Percentiles rank a stretch among this genome's conserved stretches.
Evolutionary conservation across 2,797 vertebrate genomes (phyloP).

Genomic region (Lepus oiostolus): DNA sequence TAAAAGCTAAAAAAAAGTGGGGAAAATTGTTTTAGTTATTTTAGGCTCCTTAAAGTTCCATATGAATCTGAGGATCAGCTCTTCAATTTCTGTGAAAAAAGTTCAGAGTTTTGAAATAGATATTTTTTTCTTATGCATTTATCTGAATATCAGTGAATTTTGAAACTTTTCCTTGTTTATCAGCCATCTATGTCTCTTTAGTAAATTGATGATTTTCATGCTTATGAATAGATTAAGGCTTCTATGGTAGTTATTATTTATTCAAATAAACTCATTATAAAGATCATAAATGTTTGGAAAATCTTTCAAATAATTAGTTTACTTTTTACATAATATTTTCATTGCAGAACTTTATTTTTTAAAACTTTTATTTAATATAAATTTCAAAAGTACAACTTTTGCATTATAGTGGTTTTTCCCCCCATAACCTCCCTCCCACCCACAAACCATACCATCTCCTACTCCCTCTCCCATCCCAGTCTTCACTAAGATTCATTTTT

Average conservation of each 20-base stretch:
- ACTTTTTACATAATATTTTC: not conserved
- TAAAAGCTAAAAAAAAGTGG: too few relatives aligned
- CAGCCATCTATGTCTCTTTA: not conserved
- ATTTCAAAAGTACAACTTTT: too few relatives aligned
- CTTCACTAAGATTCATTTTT: too few relatives aligned
- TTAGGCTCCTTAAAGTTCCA: not conserved
- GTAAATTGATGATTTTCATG: not conserved
- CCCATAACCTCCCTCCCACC: too few relatives aligned
- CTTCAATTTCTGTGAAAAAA: not conserved
- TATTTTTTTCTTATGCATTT: conserved; percentile 23
- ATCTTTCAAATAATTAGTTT: not conserved
- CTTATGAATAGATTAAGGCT: not conserved
- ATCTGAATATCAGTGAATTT: conserved; percentile 15
- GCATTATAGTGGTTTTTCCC: too few relatives aligned
- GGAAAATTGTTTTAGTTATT: not conserved
- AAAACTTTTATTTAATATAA: too few relatives aligned
- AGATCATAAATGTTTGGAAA: not conserved
- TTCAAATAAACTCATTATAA: not conserved
- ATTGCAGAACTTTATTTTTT: not conserved
- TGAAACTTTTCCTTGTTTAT: not conserved
- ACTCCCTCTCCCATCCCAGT: too few relatives aligned
- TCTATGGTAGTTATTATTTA: conserved; percentile 43
- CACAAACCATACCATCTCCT: too few relatives aligned
- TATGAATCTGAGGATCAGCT: not conserved
- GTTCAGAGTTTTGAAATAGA: not conserved